Evolutionary conservation across 2,888 invertebrate genomes (phyloP).

Genomic region (Zygothrica quintamaculata): DNA sequence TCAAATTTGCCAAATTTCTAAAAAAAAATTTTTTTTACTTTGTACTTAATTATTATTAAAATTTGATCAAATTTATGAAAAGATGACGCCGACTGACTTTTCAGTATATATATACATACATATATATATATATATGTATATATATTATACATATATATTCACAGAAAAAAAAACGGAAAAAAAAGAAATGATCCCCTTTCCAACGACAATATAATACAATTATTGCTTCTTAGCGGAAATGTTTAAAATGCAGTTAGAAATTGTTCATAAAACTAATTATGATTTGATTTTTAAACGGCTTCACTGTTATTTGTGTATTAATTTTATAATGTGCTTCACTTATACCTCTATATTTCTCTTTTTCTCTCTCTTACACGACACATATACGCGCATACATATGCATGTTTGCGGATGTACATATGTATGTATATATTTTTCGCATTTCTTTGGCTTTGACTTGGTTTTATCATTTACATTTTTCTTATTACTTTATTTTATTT

Average conservation of each 20-base stretch:
- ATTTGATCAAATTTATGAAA: constrained; percentile 19
- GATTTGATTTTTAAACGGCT: constrained; percentile 33
- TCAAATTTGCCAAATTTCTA: constrained; percentile 29
- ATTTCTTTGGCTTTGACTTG: constrained; percentile 66
- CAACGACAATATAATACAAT: constrained; percentile 57
- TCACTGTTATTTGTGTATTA: constrained; percentile 62
- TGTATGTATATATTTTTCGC: constrained; percentile 54
- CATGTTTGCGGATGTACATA: constrained; percentile 46
- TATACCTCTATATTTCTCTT: constrained; percentile 36
- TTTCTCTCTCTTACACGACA: constrained; percentile 29
- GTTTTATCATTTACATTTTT: constrained; percentile 64
- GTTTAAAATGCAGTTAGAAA: constrained; percentile 62
- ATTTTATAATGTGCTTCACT: constrained; percentile 57
- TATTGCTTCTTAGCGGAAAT: constrained; percentile 66
- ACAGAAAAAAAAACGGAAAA: constrained; percentile 32
- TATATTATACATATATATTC: constrained; percentile 5
- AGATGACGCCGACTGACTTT: constrained; percentile 38
- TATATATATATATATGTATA: constrained; percentile 17
- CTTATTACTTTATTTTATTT: too few species aligned
- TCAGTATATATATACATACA: constrained; percentile 30
- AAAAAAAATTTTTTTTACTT: constrained; percentile 12
- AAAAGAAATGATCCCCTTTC: constrained; percentile 54
- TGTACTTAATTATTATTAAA: not conserved
- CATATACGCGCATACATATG: constrained; percentile 31
- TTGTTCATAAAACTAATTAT: constrained; percentile 28